These are phyloP conservation scores for Daktulosphaira vitifoliae DNA, from an alignment of 1,140 invertebrate species.

Conservation along the genomic window DNA sequence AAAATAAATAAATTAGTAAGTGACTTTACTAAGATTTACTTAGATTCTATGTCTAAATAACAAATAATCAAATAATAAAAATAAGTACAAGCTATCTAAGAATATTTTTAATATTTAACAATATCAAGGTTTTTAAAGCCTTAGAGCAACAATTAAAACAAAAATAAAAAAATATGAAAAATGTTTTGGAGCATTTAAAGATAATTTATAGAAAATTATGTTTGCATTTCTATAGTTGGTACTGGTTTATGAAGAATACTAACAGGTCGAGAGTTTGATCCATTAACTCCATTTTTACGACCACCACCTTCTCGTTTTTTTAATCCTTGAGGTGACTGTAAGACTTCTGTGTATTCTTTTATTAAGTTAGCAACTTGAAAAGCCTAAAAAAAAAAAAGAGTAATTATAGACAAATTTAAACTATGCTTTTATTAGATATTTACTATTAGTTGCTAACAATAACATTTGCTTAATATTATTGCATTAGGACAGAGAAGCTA, in stretches of 20 bases:
- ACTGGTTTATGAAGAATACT: slow-evolving; percentile 50
- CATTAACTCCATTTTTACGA: slow-evolving; percentile 38
- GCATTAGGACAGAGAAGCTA: too few relatives aligned
- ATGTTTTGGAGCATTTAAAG: not conserved
- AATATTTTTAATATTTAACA: not conserved
- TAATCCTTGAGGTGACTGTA: slow-evolving; percentile 46
- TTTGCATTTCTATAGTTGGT: slow-evolving; percentile 45
- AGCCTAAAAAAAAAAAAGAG: slow-evolving; percentile 53
- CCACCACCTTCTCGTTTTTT: slow-evolving; percentile 36
- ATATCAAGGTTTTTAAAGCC: not conserved
- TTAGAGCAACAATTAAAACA: not conserved
- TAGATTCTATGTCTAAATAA: too few relatives aligned
- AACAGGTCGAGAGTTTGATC: slow-evolving; percentile 44
- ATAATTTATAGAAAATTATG: slow-evolving; percentile 11
- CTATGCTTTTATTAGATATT: too few relatives aligned
- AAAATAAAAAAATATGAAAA: not conserved
- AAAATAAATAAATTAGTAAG: too few relatives aligned
- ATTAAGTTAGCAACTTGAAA: slow-evolving; percentile 90
- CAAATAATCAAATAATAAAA: not conserved
- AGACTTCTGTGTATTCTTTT: slow-evolving; percentile 78
- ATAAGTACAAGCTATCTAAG: not conserved
- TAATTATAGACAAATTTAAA: too few relatives aligned
- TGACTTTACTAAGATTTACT: too few relatives aligned
- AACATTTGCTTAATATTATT: too few relatives aligned
- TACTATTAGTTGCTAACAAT: too few relatives aligned